Percentiles rank a stretch among this genome's conserved stretches.
phyloP scores from a whole-genome alignment of 2,113 vertebrate genomes.

The Nipponia nippon region DNA sequence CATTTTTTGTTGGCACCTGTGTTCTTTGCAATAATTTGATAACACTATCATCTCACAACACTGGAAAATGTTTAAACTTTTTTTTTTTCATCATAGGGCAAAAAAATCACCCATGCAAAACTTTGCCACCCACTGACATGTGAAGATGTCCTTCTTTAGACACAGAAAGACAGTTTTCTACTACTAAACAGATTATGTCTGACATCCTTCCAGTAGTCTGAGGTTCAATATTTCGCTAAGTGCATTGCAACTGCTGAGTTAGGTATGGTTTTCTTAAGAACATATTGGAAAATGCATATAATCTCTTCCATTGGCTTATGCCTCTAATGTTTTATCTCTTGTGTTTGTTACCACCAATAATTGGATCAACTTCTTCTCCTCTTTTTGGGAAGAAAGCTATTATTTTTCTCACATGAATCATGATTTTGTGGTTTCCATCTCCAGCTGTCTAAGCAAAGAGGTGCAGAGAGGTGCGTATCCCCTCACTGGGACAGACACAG shows the following conservation, averaged over 20 bases:
- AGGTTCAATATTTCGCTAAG: background rate
- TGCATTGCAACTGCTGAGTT: background rate
- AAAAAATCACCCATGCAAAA: background rate
- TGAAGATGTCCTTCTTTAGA: background rate
- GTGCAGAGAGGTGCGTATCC: background rate
- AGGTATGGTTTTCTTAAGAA: background rate
- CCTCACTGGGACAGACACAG: background rate
- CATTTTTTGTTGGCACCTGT: background rate
- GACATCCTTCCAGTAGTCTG: background rate
- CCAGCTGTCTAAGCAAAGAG: background rate
- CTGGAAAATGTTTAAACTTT: background rate
- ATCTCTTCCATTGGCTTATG: background rate
- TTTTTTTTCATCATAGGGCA: background rate
- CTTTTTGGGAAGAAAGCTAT: background rate
- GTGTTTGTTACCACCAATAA: background rate
- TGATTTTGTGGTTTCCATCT: background rate
- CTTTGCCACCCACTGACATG: background rate
- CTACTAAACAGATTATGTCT: background rate
- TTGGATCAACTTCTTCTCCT: background rate
- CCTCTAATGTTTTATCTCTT: background rate
- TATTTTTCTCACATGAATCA: background rate
- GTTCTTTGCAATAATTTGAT: background rate
- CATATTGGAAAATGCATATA: background rate
- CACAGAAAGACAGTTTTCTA: background rate
- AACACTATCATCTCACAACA: background rate